Conservation (phyloP, 1,140 invertebrate genomes). For the Drosophila bocqueti region DNA sequence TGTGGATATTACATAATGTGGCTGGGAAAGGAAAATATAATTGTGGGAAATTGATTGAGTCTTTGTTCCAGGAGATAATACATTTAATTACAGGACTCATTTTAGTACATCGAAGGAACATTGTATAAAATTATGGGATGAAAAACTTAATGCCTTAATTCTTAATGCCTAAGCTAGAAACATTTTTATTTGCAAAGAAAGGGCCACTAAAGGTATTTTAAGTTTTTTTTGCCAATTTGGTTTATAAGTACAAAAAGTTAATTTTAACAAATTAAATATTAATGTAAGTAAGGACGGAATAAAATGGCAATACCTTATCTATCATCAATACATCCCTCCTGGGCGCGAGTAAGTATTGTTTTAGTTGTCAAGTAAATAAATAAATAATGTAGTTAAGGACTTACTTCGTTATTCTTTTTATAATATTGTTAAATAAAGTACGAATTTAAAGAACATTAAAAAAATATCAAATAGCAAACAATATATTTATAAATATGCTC, state of each 20-base stretch:
- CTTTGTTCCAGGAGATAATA: background rate
- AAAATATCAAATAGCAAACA: too few relatives aligned
- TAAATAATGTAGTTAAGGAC: background rate
- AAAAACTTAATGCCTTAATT: too few relatives aligned
- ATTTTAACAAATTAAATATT: background rate
- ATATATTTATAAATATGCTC: background rate
- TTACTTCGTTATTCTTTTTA: background rate
- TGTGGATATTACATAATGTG: slow-evolving; percentile 31
- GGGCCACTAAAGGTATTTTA: too few relatives aligned
- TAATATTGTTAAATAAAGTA: background rate
- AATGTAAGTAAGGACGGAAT: background rate
- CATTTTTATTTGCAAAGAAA: too few relatives aligned
- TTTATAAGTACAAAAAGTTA: background rate
- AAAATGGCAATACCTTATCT: background rate
- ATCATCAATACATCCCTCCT: background rate
- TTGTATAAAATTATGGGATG: too few relatives aligned
- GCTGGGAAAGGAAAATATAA: slow-evolving; percentile 1
- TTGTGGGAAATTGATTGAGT: background rate
- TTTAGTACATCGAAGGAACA: background rate
- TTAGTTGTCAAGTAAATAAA: background rate
- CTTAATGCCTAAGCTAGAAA: too few relatives aligned
- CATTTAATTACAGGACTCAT: background rate
- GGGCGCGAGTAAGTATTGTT: background rate
- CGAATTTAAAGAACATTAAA: too few relatives aligned
- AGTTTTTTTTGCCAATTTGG: background rate